Conservation (phyloP, 2,888 invertebrate genomes). For the Drosophila peninsularis region DNA sequence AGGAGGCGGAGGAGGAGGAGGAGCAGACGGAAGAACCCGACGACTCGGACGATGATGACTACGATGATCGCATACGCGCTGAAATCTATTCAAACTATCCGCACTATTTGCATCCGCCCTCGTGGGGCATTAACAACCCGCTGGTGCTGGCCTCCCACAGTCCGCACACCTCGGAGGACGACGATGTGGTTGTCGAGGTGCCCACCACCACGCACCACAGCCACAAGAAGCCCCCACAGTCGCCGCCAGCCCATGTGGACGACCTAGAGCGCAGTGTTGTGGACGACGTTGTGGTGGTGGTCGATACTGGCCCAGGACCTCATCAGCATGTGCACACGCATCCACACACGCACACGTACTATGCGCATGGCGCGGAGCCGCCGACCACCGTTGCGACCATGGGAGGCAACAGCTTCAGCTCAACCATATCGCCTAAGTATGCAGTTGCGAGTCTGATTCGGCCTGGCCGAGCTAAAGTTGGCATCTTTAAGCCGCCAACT, state of each 20-base stretch:
- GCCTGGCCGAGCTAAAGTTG: constrained; percentile 54
- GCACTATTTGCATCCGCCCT: constrained; percentile 87
- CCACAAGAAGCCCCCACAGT: constrained; percentile 53
- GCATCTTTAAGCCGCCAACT: constrained; percentile 51
- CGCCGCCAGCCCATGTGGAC: constrained; percentile 31
- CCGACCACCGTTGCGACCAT: constrained; percentile 50
- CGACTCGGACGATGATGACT: constrained; percentile 85
- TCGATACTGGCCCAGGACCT: constrained; percentile 65
- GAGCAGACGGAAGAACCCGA: constrained; percentile 63
- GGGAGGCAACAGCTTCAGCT: constrained; percentile 56
- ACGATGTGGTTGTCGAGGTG: constrained; percentile 77
- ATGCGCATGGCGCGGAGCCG: constrained; percentile 67
- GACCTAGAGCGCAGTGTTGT: constrained; percentile 66
- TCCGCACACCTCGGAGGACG: constrained; percentile 84
- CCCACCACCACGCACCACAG: constrained; percentile 78
- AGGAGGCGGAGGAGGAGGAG: constrained; percentile 40
- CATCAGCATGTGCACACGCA: constrained; percentile 61
- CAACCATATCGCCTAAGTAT: constrained; percentile 59
- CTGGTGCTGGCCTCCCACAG: constrained; percentile 85
- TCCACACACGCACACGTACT: constrained; percentile 65
- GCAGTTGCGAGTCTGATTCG: constrained; percentile 36
- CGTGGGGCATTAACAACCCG: constrained; percentile 84
- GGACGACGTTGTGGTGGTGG: constrained; percentile 82
- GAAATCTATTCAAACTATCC: constrained; percentile 86
- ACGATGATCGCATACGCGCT: constrained; percentile 85